These are phyloP conservation scores for Auanema sp. DNA, from an alignment of 2,888 invertebrate species.

Conservation along the genomic window DNA sequence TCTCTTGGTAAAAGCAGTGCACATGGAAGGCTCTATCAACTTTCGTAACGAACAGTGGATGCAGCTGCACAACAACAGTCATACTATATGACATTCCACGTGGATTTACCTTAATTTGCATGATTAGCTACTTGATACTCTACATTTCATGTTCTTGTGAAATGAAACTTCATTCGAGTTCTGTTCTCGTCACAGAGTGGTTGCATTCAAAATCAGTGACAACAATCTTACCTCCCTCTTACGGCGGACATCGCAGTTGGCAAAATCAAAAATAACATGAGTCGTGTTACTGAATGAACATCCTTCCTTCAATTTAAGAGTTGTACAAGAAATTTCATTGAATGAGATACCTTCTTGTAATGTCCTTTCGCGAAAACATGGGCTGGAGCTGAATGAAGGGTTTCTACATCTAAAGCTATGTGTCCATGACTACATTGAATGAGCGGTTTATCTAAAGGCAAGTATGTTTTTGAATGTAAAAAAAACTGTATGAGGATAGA, in stretches of 20 bases:
- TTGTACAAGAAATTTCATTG: neutral
- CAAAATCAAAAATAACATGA: constrained; percentile 53
- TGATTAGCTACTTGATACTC: neutral
- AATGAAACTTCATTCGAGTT: too few species aligned
- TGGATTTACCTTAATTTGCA: constrained; percentile 50
- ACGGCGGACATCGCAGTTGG: constrained; percentile 57
- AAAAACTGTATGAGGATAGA: neutral
- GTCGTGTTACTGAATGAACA: constrained; percentile 48
- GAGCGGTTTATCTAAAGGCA: constrained; percentile 17
- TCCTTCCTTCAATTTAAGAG: constrained; percentile 37
- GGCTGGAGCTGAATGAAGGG: constrained; percentile 45
- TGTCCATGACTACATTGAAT: constrained; percentile 33
- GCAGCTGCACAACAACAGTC: constrained; percentile 63
- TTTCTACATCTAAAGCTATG: constrained; percentile 47
- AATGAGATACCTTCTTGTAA: constrained; percentile 34
- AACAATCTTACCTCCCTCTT: constrained; percentile 51
- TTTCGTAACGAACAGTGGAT: constrained; percentile 58
- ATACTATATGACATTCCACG: constrained; percentile 57
- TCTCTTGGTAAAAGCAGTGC: constrained; percentile 60
- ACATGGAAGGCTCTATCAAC: constrained; percentile 62
- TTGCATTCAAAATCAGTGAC: too few species aligned
- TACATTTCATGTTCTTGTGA: neutral
- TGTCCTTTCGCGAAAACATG: constrained; percentile 60
- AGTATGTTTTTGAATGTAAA: neutral
- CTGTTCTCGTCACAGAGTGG: too few species aligned